Percentiles rank a stretch among this genome's conserved stretches.
phyloP scores from a whole-genome alignment of 1,140 invertebrate species.

The Trachymyrmex cornetzi region DNA sequence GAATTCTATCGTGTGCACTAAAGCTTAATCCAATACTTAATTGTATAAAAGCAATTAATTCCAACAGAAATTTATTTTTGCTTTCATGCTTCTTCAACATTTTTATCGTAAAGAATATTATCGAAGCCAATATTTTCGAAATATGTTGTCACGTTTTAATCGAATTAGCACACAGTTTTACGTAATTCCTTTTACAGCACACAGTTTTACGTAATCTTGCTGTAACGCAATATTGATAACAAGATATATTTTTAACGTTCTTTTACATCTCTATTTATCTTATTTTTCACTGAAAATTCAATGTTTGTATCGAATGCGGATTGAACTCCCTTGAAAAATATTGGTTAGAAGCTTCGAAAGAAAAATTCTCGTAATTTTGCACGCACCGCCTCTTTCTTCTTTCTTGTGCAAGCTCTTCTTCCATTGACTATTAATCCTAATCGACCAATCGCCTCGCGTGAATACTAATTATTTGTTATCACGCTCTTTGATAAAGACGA shows the following conservation, averaged over 20 bases:
- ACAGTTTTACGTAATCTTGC: constrained; percentile 6
- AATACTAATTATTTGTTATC: constrained; percentile 28
- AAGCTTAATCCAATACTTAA: background rate
- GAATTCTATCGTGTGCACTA: no score
- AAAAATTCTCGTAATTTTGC: background rate
- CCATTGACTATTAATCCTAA: constrained; percentile 40
- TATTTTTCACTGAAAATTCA: constrained; percentile 25
- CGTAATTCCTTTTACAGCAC: background rate
- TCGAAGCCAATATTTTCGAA: background rate
- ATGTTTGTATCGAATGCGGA: background rate
- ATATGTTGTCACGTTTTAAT: background rate
- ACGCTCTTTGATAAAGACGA: background rate
- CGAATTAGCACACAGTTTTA: background rate
- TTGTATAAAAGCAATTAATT: background rate
- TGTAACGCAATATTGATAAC: background rate
- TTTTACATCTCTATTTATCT: background rate
- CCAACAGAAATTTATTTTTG: background rate
- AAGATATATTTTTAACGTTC: constrained; percentile 14
- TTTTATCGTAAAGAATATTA: background rate
- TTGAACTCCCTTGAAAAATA: background rate
- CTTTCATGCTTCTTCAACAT: background rate
- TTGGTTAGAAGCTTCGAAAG: background rate
- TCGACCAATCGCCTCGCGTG: constrained; percentile 35
- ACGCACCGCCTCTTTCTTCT: background rate
- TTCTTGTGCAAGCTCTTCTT: background rate